Conservation (phyloP, 2,113 vertebrate genomes). For the Anguilla japonica region DNA sequence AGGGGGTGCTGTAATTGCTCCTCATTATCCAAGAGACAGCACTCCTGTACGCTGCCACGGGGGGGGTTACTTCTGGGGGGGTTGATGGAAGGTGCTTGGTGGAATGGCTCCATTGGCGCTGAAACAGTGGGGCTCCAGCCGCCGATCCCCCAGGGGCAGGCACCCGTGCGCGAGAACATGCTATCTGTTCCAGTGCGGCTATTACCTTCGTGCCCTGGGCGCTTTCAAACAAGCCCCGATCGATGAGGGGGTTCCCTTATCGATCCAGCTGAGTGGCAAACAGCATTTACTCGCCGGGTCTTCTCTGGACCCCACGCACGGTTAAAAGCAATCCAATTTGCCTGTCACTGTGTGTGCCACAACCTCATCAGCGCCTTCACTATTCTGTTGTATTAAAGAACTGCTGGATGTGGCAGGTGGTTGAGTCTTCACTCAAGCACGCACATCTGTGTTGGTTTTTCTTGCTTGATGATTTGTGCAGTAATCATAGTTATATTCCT, state of each 20-base stretch:
- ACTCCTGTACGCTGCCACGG: neutral
- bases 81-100: neutral
- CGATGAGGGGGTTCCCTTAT: slow-evolving; percentile 7
- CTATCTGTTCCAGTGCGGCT: neutral
- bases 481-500: neutral
- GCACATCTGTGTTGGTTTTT: neutral
- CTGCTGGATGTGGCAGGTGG: neutral
- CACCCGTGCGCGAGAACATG: neutral
- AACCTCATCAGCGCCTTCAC: neutral
- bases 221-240: neutral
- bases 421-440: neutral
- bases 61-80: too few relatives aligned
- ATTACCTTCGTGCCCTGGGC: neutral
- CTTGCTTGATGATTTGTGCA: neutral
- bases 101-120: neutral
- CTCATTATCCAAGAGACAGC: neutral
- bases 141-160: neutral
- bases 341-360: neutral
- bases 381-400: neutral
- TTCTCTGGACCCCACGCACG: neutral
- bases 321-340: slow-evolving; percentile 8
- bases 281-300: neutral
- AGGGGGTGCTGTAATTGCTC: neutral
- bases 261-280: neutral
- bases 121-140: neutral